Evolutionary conservation across 2,888 invertebrate species (phyloP).

Genomic region (Tineola bisselliella): DNA sequence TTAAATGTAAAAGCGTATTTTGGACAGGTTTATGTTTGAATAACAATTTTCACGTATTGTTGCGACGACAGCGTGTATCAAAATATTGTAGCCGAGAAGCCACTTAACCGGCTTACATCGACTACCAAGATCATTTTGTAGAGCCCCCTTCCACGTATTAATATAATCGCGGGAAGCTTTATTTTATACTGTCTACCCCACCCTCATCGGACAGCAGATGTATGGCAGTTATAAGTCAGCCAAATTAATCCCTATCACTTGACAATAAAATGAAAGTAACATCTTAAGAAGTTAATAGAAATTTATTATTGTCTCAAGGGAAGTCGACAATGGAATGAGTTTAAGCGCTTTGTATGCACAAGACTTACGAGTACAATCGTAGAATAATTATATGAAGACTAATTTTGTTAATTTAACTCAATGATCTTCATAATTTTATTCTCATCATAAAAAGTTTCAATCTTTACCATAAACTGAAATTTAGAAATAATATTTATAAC

Average conservation of each 20-base stretch:
- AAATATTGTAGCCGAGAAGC: not conserved
- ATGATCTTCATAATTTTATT: too few species aligned
- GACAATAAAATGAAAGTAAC: constrained; percentile 62
- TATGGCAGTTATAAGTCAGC: constrained; percentile 67
- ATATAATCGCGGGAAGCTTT: constrained; percentile 63
- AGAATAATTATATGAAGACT: not conserved
- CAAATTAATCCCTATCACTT: constrained; percentile 65
- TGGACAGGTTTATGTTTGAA: not conserved
- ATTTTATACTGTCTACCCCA: constrained; percentile 48
- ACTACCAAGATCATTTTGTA: constrained; percentile 48
- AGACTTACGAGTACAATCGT: not conserved
- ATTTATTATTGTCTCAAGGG: constrained; percentile 49
- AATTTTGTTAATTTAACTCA: not conserved
- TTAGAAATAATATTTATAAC: not conserved
- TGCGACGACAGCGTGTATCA: not conserved
- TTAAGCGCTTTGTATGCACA: constrained; percentile 14
- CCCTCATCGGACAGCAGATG: constrained; percentile 51
- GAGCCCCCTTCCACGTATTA: constrained; percentile 49
- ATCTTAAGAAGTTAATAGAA: constrained; percentile 62
- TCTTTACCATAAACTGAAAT: too few species aligned
- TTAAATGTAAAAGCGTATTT: not conserved
- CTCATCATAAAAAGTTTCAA: too few species aligned
- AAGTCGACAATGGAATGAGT: constrained; percentile 31
- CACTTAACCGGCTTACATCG: constrained; percentile 28
- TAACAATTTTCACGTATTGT: not conserved